phyloP scores from a whole-genome alignment of 2,888 invertebrate genomes.

The Maniola hyperantus region DNA sequence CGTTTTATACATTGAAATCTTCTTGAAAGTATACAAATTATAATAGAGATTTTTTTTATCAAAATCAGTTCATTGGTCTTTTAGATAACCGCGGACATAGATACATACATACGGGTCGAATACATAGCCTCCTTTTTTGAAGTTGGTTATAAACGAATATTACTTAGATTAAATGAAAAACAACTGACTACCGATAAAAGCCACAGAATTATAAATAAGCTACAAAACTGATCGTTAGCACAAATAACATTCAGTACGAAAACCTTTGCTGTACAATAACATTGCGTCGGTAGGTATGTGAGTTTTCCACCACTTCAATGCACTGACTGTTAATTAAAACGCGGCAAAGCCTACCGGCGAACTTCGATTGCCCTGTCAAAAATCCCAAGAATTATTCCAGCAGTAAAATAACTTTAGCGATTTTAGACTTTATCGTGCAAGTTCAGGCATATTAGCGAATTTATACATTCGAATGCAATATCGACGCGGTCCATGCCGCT shows the following conservation, averaged over 20 bases:
- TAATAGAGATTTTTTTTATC: too few relatives aligned
- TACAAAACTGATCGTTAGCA: too few relatives aligned
- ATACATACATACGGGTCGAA: too few relatives aligned
- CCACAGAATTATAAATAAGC: too few relatives aligned
- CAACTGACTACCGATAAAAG: too few relatives aligned
- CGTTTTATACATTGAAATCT: too few relatives aligned
- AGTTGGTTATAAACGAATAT: too few relatives aligned
- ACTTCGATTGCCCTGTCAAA: constrained; percentile 83
- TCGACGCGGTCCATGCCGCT: constrained; percentile 64
- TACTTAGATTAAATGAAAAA: too few relatives aligned
- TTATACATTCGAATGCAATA: constrained; percentile 71
- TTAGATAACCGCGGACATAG: too few relatives aligned
- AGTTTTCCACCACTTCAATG: constrained; percentile 8
- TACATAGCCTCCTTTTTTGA: too few relatives aligned
- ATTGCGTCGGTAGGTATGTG: background rate
- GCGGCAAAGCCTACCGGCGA: constrained; percentile 46
- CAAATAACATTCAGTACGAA: background rate
- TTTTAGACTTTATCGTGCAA: constrained; percentile 79
- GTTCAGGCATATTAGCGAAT: constrained; percentile 81
- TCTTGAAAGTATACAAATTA: too few relatives aligned
- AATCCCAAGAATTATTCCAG: constrained; percentile 81
- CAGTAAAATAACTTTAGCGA: constrained; percentile 78
- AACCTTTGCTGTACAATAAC: background rate
- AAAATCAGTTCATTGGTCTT: too few relatives aligned
- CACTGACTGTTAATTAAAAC: constrained; percentile 73